Percentiles rank a stretch among this genome's conserved stretches.
These are phyloP conservation scores for Diplogasteroides magnus DNA, from an alignment of 1,140 invertebrate genomes.

Conservation along the genomic window DNA sequence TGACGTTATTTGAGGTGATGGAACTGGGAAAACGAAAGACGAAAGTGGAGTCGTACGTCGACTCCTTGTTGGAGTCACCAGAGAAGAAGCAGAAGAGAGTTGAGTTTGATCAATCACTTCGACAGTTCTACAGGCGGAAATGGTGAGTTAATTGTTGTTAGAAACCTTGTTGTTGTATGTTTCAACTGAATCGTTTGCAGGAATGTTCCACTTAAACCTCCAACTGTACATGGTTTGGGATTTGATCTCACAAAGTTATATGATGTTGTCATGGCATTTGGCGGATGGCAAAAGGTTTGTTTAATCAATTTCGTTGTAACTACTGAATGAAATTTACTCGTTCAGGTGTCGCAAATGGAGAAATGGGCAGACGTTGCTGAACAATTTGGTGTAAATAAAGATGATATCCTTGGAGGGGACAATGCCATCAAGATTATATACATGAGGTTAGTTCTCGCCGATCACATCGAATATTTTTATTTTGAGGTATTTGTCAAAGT, in stretches of 20 bases:
- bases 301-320: background rate
- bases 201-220: constrained; percentile 36
- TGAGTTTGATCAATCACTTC: constrained; percentile 21
- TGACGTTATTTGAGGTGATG: constrained; percentile 1
- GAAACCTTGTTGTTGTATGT: constrained; percentile 7
- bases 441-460: constrained; percentile 35
- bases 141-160: constrained; percentile 16
- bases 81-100: constrained; percentile 18
- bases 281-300: constrained; percentile 45
- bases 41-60: constrained; percentile 21
- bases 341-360: constrained; percentile 28
- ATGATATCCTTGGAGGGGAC: constrained; percentile 41
- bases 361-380: constrained; percentile 44
- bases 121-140: constrained; percentile 19
- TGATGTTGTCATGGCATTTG: constrained; percentile 39
- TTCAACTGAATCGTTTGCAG: constrained; percentile 25
- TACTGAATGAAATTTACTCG: background rate
- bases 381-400: constrained; percentile 27
- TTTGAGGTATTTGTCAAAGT: constrained; percentile 43
- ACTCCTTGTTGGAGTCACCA: constrained; percentile 20
- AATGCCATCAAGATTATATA: constrained; percentile 45
- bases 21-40: constrained; percentile 28
- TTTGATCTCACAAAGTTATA: constrained; percentile 41
- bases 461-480: constrained; percentile 3
- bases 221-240: constrained; percentile 37